Base-by-base conservation (phyloP, 2,888 invertebrate genomes). In the Halictus ligatus region DNA sequence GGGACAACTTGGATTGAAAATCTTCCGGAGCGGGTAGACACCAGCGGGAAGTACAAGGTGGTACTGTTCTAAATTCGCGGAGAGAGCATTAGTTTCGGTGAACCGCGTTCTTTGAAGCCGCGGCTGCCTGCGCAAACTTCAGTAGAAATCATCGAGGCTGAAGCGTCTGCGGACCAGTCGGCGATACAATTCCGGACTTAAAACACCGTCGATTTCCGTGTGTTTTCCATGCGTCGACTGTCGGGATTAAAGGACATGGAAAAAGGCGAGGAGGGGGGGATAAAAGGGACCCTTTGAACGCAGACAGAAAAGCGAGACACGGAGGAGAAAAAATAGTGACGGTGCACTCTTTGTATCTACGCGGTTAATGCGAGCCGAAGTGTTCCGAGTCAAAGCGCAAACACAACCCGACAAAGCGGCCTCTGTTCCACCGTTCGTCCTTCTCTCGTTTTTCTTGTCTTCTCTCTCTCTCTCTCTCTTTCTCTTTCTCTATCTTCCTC, bases 341-440 rank as follows among this genome's bases (percentile, higher is more conserved):
- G 78, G 86, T 25, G 58, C 75, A 60, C 76, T 87, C 92, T 93
- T 93, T 92, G 92, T 91, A 92, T 90, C 89, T 88, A 75, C 83
- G 84, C 77, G 85, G 86, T 93, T 93, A 91, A 92, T 93, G 93
- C 93, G 92, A 91, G 91, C 89, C 92, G 88, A 93, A 93, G 92
- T 93, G 91, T 91, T 91, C 88, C 89, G 86, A 92, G 90, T 90
- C 92, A 89, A 91, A 92, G 91, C 91, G 91, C 91, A 91, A 93
- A 91, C 92, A 90, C 88, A 88, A 89, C 88, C 88, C 91, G 91
- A 92, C 93, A 93, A 92, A 91, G 93, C 90, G 83, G 73, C 81
- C 90, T 89, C 92, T 92, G 92, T 92, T 92, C 86, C 80, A 86
- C 83, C 87, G 79, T 85, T 84, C 84, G 76, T 84, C 76, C 85